Conservation (phyloP, 2,888 invertebrate genomes). For the Metacarcinus magister region DNA sequence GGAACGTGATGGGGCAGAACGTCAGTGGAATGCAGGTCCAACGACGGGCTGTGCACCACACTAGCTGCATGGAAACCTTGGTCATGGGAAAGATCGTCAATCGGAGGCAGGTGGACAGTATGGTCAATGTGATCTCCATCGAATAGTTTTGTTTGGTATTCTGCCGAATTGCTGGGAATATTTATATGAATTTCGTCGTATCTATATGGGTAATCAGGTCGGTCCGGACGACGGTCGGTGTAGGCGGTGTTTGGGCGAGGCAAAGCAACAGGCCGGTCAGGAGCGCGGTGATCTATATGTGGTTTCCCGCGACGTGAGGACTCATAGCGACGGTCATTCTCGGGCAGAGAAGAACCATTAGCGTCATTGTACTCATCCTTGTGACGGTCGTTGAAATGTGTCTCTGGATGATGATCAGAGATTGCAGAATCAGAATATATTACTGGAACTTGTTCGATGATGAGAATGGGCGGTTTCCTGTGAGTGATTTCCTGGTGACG, state of each 20-base stretch:
- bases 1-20: background rate
- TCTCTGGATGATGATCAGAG: background rate
- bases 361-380: background rate
- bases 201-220: conserved; percentile 64
- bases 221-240: conserved; percentile 71
- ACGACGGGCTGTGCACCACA: background rate
- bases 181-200: conserved; percentile 62
- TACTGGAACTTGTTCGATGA: conserved; percentile 63
- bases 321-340: background rate
- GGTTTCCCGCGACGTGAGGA: background rate
- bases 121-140: background rate
- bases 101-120: background rate
- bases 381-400: background rate
- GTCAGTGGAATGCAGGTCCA: background rate
- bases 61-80: background rate
- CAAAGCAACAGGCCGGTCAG: conserved; percentile 57
- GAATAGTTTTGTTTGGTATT: background rate
- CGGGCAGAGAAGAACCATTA: conserved; percentile 7
- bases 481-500: background rate
- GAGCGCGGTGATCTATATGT: conserved; percentile 63
- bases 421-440: background rate
- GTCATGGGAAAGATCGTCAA: background rate
- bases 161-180: background rate
- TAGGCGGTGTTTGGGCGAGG: conserved; percentile 45
- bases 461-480: conserved; percentile 71